Percentiles rank a stretch among this genome's conserved stretches.
phyloP scores from a whole-genome alignment of 2,113 vertebrate species.

The Gymnocephalus cernua region DNA sequence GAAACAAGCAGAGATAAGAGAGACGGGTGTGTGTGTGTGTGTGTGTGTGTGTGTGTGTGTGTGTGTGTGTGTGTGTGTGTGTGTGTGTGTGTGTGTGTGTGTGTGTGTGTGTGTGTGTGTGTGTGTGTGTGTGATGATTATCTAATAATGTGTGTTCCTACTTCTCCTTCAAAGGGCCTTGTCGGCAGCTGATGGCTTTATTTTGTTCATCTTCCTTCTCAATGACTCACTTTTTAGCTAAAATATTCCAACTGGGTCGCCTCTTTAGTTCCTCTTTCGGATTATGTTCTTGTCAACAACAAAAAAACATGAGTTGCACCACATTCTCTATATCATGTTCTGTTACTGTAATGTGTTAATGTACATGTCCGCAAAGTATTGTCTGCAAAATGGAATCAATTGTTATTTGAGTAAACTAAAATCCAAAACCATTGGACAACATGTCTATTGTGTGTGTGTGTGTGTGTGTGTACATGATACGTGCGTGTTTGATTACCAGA shows the following conservation, averaged over 20 bases:
- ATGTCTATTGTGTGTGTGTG: neutral
- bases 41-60: too few relatives aligned
- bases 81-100: too few relatives aligned
- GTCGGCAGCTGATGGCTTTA: conserved; percentile 39
- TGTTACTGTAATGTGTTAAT: neutral
- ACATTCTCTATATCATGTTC: neutral
- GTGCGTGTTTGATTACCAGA: neutral
- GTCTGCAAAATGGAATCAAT: neutral
- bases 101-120: too few relatives aligned
- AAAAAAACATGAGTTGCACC: conserved; percentile 8
- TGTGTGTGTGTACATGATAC: too few relatives aligned
- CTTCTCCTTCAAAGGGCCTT: too few relatives aligned
- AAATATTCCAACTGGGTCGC: conserved; percentile 8
- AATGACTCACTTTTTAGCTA: conserved; percentile 25
- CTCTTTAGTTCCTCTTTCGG: neutral
- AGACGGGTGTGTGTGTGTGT: too few relatives aligned
- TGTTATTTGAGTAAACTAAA: neutral
- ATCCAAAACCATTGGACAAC: neutral
- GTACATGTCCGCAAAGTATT: neutral
- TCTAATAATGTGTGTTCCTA: too few relatives aligned
- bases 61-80: too few relatives aligned
- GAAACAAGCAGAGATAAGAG: too few relatives aligned
- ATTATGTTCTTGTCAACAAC: neutral
- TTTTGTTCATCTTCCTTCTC: conserved; percentile 25
- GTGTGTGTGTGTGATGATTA: too few relatives aligned